phyloP scores from a whole-genome alignment of 92 coral and sea anemone species.

The Paramuricea clavata region DNA sequence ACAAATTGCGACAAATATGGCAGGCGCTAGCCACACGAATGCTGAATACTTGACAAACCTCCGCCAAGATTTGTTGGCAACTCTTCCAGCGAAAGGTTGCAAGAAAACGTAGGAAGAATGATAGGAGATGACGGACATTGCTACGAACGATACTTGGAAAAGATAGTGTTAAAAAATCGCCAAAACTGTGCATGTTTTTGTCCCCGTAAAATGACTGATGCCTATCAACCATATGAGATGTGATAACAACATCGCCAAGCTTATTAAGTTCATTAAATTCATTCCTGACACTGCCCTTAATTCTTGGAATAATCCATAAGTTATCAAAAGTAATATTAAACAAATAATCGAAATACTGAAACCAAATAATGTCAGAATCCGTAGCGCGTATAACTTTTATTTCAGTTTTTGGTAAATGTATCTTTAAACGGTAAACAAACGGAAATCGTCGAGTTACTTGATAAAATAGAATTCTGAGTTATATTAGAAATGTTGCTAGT shows the following conservation, averaged over 20 bases:
- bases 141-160: neutral
- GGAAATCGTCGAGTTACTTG: neutral
- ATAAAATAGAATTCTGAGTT: neutral
- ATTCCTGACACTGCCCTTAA: no score
- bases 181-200: neutral
- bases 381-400: neutral
- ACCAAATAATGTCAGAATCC: no score
- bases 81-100: neutral
- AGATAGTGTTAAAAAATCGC: neutral
- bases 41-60: neutral
- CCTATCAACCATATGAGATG: neutral
- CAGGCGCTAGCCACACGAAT: neutral
- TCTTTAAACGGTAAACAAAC: slow-evolving; percentile 6
- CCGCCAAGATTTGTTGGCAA: neutral
- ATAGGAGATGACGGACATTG: neutral
- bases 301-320: no score
- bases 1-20: neutral
- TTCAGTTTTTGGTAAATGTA: neutral
- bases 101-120: neutral
- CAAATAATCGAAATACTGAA: no score
- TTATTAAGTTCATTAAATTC: neutral
- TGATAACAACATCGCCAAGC: neutral
- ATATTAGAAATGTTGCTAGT: neutral
- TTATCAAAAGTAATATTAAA: no score
- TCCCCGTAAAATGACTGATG: no score